These are phyloP conservation scores for Cephus spinipes DNA, from an alignment of 2,888 invertebrate genomes.

Conservation along the genomic window DNA sequence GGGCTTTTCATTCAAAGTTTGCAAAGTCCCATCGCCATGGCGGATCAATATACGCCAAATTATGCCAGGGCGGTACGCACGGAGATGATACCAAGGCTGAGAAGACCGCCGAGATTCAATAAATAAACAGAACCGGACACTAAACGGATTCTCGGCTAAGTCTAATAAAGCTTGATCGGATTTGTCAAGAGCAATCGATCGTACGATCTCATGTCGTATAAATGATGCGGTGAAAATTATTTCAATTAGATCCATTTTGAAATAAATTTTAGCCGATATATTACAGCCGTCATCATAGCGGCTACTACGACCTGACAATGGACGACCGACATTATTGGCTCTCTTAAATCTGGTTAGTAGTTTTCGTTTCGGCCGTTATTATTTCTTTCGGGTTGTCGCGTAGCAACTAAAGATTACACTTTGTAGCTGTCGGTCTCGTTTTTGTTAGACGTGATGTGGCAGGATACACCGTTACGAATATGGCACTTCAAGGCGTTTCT, in stretches of 20 bases:
- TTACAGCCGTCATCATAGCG: constrained; percentile 3
- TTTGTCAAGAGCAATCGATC: not conserved
- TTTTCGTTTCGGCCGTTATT: constrained; percentile 6
- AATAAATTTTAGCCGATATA: constrained; percentile 62
- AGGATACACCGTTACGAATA: constrained; percentile 26
- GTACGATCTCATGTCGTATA: constrained; percentile 3
- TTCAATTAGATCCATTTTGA: constrained; percentile 66
- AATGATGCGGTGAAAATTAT: constrained; percentile 57
- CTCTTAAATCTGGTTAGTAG: constrained; percentile 18
- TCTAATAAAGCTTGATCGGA: not conserved
- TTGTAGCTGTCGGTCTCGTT: not conserved
- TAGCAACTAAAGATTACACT: not conserved
- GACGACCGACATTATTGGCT: constrained; percentile 12
- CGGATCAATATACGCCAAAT: constrained; percentile 54
- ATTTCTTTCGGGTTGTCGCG: not conserved
- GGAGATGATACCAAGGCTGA: constrained; percentile 51
- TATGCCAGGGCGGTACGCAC: constrained; percentile 52
- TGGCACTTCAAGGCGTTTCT: not conserved
- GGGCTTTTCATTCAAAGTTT: constrained; percentile 53
- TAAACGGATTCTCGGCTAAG: not conserved
- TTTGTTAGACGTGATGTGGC: constrained; percentile 38
- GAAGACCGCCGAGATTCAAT: constrained; percentile 51
- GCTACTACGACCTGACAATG: constrained; percentile 7
- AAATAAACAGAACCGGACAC: constrained; percentile 36
- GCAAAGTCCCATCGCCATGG: constrained; percentile 52